Base-by-base conservation (phyloP, 2,888 invertebrate genomes). In the Coremacera marginata region DNA sequence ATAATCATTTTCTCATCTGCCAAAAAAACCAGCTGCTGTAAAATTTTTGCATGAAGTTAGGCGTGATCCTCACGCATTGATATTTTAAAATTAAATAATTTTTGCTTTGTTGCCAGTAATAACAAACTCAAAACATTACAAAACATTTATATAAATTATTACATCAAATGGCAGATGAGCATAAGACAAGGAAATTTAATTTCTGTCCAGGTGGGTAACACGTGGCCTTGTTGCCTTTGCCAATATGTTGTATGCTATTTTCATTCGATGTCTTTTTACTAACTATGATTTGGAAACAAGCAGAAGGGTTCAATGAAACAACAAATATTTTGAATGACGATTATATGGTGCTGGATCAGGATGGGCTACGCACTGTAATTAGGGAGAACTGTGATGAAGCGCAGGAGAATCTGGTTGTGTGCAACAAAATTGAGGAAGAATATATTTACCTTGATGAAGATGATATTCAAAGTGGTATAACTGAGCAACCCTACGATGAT, bases 1-100 rank as follows among this genome's bases (percentile, higher is more conserved):
- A n/a, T n/a, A n/a, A 31, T 31, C 3, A 4, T 5, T 4, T 5
- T 37, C 44, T 11, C 2, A 44, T 44, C 44, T 11, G 44, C 11
- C 44, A 44, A 11, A 44, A 44, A 7, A 44, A 49, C 14, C 71
- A 71, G 71, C 37, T 71, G 57, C 22, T 71, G 0, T 4, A 19
- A 22, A 25, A 52, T 3, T 67, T 78, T 60, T 79, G 27, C 75
- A 77, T 80, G 81, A 81, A 81, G 81, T 80, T 80, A 77, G 80
- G 55, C 65, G 79, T 80, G 72, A 74, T 78, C 44, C 68, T 70
- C 22, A 60, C 60, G n/a, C n/a, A 52, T 2, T 16, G 51, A 55
- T 16, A 27, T 22, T 14, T n/a, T 34, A 44, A 77, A 22, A 71
- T 79, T 52, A 72, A 78, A 78, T 74, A 70, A 60, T 76, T 74